Evolutionary conservation across 2,113 vertebrate species (phyloP), one percentile per base, ranked within the genome.

Genomic region (Otis tarda): DNA sequence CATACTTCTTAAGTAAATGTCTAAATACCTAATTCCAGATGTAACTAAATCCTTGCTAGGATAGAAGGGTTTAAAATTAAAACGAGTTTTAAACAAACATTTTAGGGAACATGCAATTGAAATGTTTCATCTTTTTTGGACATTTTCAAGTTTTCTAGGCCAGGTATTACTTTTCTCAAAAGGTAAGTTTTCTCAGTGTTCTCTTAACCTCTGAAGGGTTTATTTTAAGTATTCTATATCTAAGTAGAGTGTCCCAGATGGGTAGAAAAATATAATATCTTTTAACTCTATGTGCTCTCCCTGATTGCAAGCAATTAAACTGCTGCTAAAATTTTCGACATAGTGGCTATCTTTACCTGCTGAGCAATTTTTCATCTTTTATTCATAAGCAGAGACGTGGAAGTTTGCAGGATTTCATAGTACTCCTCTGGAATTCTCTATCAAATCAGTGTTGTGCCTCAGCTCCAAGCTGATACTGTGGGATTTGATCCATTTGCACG

Each of bases 381-480:
- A 20, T 83, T 84, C 45, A 73, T 63, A 82, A 75, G 4, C 17
- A 37, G 52, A 89, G 50, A 79, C 68, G 47, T 89, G 60, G 33
- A 97, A 84, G 31, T 65, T 59, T 87, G 28, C 37, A 57, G 57
- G 57, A 94, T 90, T 92, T 94, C 53, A n/a, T 49, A 85, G n/a
- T 31, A 23, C 35, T 85, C 52, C 41, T 86, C 22, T 31, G 55
- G 50, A 93, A 88, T 86, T 90, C 45, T 33, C 70, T 93, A 87
- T 76, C 45, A 84, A 47, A 47, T 83, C 60, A 33, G 31, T 37
- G 25, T 22, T 45, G 43, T 47, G 24, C 41, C 67, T 77, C 89
- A 83, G 23, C n/a, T 79, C 55, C 39, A 27, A 10, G 30, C 28
- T 47, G 63, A 55, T 55, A 41, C 33, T 50, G 56, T 85, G 64